Evolutionary conservation across 2,797 vertebrate species (phyloP).

Genomic region (Scarus forsteni): DNA sequence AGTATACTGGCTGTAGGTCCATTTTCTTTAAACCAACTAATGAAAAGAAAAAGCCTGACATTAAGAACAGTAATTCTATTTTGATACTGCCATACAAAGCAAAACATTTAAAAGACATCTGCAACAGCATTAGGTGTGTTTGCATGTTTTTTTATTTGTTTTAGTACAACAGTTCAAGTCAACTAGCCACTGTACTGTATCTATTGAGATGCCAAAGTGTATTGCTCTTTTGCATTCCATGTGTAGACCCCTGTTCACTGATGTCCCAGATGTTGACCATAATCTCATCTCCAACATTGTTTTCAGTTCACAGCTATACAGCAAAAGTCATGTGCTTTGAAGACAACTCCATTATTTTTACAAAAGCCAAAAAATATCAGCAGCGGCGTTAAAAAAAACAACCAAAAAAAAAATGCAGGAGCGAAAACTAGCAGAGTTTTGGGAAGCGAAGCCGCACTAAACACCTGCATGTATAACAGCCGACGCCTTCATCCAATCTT

Average conservation of each 20-base stretch:
- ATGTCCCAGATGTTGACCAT: slow-evolving; percentile 54
- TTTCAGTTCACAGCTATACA: slow-evolving; percentile 62
- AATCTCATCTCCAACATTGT: slow-evolving; percentile 47
- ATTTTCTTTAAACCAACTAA: too few species aligned
- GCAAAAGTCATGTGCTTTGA: slow-evolving; percentile 70
- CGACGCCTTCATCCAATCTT: slow-evolving; percentile 49
- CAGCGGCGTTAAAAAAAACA: slow-evolving; percentile 38
- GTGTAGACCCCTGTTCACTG: slow-evolving; percentile 47
- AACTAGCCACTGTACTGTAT: slow-evolving; percentile 71
- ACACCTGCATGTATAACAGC: slow-evolving; percentile 61
- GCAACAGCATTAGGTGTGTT: slow-evolving; percentile 28
- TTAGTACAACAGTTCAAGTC: slow-evolving; percentile 80
- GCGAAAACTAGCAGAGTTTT: slow-evolving; percentile 40
- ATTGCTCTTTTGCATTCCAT: slow-evolving; percentile 75
- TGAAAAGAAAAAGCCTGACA: too few species aligned
- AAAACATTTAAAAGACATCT: not conserved
- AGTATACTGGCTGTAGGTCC: too few species aligned
- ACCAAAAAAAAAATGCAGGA: slow-evolving; percentile 45
- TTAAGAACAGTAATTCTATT: too few species aligned
- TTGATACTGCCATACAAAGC: rapidly evolving
- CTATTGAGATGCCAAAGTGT: slow-evolving; percentile 65
- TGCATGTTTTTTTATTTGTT: slow-evolving; percentile 60
- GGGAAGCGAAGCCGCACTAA: slow-evolving; percentile 59
- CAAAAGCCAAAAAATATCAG: slow-evolving; percentile 62
- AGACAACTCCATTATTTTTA: slow-evolving; percentile 58